A percentile compares a stretch with the other conserved stretches of the same genome.
phyloP scores from a whole-genome alignment of 2,797 vertebrate genomes.

The Glossophaga mutica region DNA sequence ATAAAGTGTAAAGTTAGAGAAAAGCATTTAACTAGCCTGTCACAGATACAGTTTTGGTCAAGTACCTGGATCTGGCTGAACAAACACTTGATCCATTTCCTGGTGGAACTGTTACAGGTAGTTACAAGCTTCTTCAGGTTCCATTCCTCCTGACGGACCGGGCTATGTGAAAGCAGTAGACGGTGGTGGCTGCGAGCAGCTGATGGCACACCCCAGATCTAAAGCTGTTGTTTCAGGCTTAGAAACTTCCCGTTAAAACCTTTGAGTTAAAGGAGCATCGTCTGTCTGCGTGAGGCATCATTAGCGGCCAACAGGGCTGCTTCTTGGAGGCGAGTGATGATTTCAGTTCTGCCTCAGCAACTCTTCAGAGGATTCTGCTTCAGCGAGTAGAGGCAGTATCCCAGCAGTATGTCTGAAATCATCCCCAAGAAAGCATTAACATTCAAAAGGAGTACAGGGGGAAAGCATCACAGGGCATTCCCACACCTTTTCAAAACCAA shows the following conservation, averaged over 20 bases:
- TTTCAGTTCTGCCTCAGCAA: slow-evolving; percentile 75
- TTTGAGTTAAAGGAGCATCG: slow-evolving; percentile 33
- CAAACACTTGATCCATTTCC: slow-evolving; percentile 78
- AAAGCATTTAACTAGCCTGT: slow-evolving; percentile 44
- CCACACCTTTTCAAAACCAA: slow-evolving; percentile 66
- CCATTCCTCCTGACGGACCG: slow-evolving; percentile 55
- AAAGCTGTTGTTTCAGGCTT: slow-evolving; percentile 59
- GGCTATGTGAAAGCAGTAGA: slow-evolving; percentile 42
- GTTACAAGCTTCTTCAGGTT: slow-evolving; percentile 62
- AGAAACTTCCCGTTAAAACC: slow-evolving; percentile 53
- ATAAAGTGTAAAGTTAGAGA: slow-evolving; percentile 56
- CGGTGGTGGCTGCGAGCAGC: slow-evolving; percentile 30
- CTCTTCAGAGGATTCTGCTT: slow-evolving; percentile 68
- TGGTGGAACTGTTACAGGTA: slow-evolving; percentile 68
- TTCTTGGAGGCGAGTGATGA: slow-evolving; percentile 60
- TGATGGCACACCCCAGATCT: slow-evolving; percentile 42
- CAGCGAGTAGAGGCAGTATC: slow-evolving; percentile 62
- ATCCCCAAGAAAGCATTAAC: slow-evolving; percentile 73
- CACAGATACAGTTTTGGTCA: slow-evolving; percentile 32
- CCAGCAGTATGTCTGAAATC: slow-evolving; percentile 66
- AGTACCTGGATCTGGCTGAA: slow-evolving; percentile 80
- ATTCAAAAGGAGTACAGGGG: slow-evolving; percentile 53
- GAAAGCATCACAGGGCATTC: slow-evolving; percentile 36
- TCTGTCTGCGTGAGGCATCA: slow-evolving; percentile 50
- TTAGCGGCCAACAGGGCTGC: slow-evolving; percentile 14